Conservation (phyloP, 2,888 invertebrate species). For the Itoplectis maculator region DNA sequence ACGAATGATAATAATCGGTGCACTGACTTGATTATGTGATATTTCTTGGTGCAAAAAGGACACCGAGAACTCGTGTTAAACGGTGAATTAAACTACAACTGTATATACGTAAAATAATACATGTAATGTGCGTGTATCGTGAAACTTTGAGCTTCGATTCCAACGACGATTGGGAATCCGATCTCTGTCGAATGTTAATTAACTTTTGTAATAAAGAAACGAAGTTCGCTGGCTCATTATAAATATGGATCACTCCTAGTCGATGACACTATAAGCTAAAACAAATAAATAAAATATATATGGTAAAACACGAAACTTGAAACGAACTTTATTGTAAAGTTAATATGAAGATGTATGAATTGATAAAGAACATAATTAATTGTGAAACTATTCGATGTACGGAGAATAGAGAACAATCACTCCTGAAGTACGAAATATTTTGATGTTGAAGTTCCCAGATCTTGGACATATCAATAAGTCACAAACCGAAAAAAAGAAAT, state of each 20-base stretch:
- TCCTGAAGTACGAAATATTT: conserved; percentile 54
- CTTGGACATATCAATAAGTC: conserved; percentile 79
- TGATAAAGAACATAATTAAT: conserved; percentile 5
- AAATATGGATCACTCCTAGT: conserved; percentile 25
- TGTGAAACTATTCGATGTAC: conserved; percentile 44
- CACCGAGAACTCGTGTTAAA: conserved; percentile 12
- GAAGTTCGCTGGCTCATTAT: conserved; percentile 17
- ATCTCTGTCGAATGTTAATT: conserved; percentile 20
- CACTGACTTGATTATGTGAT: conserved; percentile 54
- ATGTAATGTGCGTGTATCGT: conserved; percentile 35
- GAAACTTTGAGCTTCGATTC: conserved; percentile 21
- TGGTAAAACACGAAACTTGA: conserved; percentile 4
- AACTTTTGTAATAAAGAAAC: conserved; percentile 50
- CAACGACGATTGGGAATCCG: conserved; percentile 25
- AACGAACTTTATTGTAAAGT: conserved; percentile 38
- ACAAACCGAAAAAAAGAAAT: conserved; percentile 42
- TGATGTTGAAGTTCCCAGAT: conserved; percentile 70
- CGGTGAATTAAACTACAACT: conserved; percentile 46
- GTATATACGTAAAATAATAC: conserved; percentile 54
- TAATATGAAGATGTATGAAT: conserved; percentile 9
- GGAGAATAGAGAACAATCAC: conserved; percentile 44
- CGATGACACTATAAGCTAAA: conserved; percentile 2
- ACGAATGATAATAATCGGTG: conserved; percentile 44
- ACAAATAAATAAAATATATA: background rate
- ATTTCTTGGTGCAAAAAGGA: conserved; percentile 18